Evolutionary conservation across 1,140 invertebrate species (phyloP), one percentile per base, ranked within the genome.

Genomic region (Drosophila mayri): DNA sequence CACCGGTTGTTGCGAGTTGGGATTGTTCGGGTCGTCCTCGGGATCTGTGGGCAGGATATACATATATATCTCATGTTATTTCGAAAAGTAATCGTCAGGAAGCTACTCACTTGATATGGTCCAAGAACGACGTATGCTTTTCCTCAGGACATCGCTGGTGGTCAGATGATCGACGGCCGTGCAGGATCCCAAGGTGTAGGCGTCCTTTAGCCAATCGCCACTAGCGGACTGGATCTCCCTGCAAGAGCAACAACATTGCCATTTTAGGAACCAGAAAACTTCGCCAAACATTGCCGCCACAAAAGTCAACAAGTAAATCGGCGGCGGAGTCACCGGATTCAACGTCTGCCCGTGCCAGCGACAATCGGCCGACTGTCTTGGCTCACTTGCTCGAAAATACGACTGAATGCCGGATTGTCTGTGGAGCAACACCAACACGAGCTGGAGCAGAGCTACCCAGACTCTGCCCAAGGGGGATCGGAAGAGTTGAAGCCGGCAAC

Each of bases 161-260:
- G 94, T 94, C 32, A 95, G 91, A 77, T 94, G 94, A 66, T 94
- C 93, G 43, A 94, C 93, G 70, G 93, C 81, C 44, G 85, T 83
- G 52, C 87, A 86, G 57, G 91, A 92, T 37, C 82, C 84, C 41
- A 63, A 91, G 20, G 94, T 91, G 64, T 95, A 95, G 28, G 85
- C 81, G 76, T 95, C 95, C 91, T 95, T 95, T 92, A 96, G 95
- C 96, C 96, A 96, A 82, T 96, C 95, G 50, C 95, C 95, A 64
- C 95, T 95, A 30, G 95, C 94, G 14, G 94, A 94, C 91, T 96
- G 95, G 74, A 96, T 93, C 92, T 96, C 95, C 94, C 96, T 96
- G 93, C 76, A 94, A 94, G 79, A 91, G 76, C 85, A 91, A 80
- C 87, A 92, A 86, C 78, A 88, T 68, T 88, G 70, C 81, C 85